phyloP scores from a whole-genome alignment of 2,888 invertebrate species.

The Autographa pulchrina region DNA sequence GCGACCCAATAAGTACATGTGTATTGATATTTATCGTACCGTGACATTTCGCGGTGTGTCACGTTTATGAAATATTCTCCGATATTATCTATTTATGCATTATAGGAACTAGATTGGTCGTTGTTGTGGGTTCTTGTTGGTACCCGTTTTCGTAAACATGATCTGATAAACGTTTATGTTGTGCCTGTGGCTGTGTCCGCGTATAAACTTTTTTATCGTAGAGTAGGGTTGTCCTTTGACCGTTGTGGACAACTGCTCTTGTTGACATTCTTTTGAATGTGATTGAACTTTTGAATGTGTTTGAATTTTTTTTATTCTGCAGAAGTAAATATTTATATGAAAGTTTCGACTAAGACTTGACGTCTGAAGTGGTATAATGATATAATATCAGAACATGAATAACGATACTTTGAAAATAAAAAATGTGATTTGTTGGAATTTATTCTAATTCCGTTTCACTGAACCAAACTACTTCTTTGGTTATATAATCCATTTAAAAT shows the following conservation, averaged over 20 bases:
- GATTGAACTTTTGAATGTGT: neutral
- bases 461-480: no score
- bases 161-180: neutral
- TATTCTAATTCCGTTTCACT: no score
- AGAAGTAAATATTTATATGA: no score
- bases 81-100: conserved; percentile 33
- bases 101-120: conserved; percentile 28
- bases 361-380: no score
- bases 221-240: neutral
- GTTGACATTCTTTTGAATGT: neutral
- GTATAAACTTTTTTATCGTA: neutral
- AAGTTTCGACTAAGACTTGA: no score
- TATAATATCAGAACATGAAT: no score
- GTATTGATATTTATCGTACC: conserved; percentile 51
- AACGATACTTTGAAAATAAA: no score
- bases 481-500: no score
- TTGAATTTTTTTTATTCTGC: neutral
- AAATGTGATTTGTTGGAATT: no score
- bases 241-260: neutral
- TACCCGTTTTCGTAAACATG: conserved; percentile 16
- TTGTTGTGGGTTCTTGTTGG: conserved; percentile 13
- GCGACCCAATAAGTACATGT: conserved; percentile 46
- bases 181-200: neutral
- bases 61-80: conserved; percentile 33
- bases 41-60: conserved; percentile 36